Conservation (phyloP, 2,888 invertebrate species). For the Temnothorax unifasciatus region DNA sequence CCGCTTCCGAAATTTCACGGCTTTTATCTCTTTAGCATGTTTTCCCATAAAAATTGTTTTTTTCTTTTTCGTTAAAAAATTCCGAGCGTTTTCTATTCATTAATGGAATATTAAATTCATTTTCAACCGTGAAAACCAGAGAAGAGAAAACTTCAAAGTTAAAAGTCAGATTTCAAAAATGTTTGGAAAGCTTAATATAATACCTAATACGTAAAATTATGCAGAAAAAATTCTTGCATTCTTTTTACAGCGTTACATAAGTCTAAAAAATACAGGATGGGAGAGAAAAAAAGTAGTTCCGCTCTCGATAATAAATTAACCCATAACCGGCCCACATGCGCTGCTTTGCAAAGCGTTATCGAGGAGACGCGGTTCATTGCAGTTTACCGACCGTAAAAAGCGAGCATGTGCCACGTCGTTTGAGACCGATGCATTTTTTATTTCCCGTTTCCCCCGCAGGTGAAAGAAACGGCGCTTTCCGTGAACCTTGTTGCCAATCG, state of each 20-base stretch:
- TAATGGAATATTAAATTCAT: not conserved
- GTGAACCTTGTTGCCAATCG: conserved; percentile 58
- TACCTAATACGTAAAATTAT: not conserved
- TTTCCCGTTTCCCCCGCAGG: conserved; percentile 3
- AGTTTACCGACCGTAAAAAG: conserved; percentile 56
- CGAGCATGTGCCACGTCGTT: conserved; percentile 45
- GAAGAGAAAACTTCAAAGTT: not conserved
- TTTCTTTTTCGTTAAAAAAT: not conserved
- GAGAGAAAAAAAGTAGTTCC: not conserved
- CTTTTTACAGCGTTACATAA: not conserved
- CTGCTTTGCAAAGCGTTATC: conserved; percentile 41
- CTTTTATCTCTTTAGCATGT: not conserved
- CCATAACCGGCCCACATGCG: not conserved
- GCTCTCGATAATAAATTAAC: conserved; percentile 31
- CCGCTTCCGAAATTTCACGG: not conserved
- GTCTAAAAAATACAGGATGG: not conserved
- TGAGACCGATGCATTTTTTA: conserved; percentile 32
- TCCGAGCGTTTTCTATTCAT: not conserved
- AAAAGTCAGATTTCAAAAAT: not conserved
- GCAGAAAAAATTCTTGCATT: not conserved
- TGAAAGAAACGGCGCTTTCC: conserved; percentile 38
- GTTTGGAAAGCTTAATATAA: not conserved
- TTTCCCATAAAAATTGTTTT: not conserved
- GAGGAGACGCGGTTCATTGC: conserved; percentile 48
- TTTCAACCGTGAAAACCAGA: not conserved